Base-by-base conservation (phyloP, 2,888 invertebrate species). In the Ormyrus nitidulus region DNA sequence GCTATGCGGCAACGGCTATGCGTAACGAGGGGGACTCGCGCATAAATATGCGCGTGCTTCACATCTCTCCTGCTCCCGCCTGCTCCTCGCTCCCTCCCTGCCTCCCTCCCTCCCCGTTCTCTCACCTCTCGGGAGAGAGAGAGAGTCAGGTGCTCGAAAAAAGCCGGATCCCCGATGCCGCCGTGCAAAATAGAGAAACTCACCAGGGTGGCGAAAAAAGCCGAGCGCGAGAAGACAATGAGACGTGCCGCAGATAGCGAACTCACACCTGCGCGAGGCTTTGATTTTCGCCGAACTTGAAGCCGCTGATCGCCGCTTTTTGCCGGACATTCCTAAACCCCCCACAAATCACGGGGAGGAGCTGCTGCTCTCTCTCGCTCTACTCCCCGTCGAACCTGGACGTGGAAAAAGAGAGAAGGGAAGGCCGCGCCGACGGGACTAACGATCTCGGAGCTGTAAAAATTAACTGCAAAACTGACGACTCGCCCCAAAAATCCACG, bases 11-110 rank as follows among this genome's bases (percentile, higher is more conserved):
- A 81, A 85, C 79, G 80, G 87, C 86, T 89, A 89, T 88, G 89
- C 87, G 90, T 90, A 90, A 90, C 89, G 87, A 89, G 87, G 88
- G 85, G 85, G 86, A 85, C 82, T 85, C 85, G 81, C 81, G 84
- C 84, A 85, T 84, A 85, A 86, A 86, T 86, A 85, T 83, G 84
- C 82, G 81, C 83, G 85, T 86, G 87, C 87, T 84, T 83, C 58
- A 62, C 71, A 46, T 69, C 69, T 34, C 34, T 70, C 70, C 54
- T 58, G 34, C 34, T 34, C 34, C 34, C 34, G 34, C 34, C 34
- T 34, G 34, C 34, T 34, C 34, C 34, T 48, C 9, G 10, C 34
- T 48, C 54, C 49, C 13, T 13, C 13, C 13, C 13, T 13, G 0
- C 13, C 34, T 48, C 61, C 9, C 48, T 62, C 59, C 53, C 53